These are phyloP conservation scores for Stenolophus ochropezus DNA, from an alignment of 2,888 invertebrate species.

Conservation along the genomic window DNA sequence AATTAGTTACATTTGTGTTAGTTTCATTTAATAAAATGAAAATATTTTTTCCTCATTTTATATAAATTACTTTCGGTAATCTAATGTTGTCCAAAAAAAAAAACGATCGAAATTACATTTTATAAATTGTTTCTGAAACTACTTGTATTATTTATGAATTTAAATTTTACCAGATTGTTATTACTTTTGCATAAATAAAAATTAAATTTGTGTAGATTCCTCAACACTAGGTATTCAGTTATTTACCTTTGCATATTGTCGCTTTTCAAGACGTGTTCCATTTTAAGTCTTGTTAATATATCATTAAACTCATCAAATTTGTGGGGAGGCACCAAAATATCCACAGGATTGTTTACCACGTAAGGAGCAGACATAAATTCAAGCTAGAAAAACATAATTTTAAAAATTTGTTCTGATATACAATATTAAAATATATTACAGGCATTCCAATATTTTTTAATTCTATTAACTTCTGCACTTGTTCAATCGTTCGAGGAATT, in stretches of 20 bases:
- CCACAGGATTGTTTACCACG: conserved; percentile 70
- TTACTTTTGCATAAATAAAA: not conserved
- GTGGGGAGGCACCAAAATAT: conserved; percentile 79
- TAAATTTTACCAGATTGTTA: not conserved
- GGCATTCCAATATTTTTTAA: not conserved
- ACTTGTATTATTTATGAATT: too few relatives aligned
- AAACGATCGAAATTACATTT: too few relatives aligned
- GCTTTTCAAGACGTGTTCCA: conserved; percentile 71
- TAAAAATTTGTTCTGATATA: not conserved
- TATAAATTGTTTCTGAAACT: too few relatives aligned
- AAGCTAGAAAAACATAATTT: conserved; percentile 44
- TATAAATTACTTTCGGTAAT: too few relatives aligned
- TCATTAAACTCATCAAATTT: conserved; percentile 72
- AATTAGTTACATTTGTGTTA: too few relatives aligned
- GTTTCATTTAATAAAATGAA: too few relatives aligned
- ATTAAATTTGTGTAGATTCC: not conserved
- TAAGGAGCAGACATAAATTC: conserved; percentile 72
- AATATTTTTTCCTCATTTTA: too few relatives aligned
- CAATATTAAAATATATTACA: not conserved
- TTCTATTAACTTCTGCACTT: not conserved
- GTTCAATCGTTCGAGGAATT: not conserved
- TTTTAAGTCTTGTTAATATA: conserved; percentile 71
- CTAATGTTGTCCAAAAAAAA: too few relatives aligned
- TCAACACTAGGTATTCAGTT: too few relatives aligned
- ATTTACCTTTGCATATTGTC: conserved; percentile 75